Evolutionary conservation across 2,888 invertebrate species (phyloP).

Genomic region (Mythimna vitellina): DNA sequence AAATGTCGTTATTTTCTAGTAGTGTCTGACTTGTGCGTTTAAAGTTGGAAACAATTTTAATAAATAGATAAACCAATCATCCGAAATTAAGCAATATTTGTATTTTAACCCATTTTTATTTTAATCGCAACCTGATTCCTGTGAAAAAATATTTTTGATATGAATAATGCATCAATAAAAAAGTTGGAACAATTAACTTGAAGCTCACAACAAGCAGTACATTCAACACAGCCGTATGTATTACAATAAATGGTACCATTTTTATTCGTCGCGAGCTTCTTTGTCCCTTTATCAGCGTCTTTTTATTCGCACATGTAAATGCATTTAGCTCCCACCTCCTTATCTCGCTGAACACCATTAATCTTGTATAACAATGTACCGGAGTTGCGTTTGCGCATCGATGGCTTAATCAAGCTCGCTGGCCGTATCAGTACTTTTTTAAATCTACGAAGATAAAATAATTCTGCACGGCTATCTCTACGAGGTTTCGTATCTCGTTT

Average conservation of each 20-base stretch:
- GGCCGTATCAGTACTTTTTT: constrained; percentile 77
- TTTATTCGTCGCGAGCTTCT: constrained; percentile 82
- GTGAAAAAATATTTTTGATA: neutral
- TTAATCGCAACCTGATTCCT: too few species aligned
- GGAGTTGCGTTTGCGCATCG: constrained; percentile 80
- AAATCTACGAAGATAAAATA: constrained; percentile 73
- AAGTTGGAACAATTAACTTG: constrained; percentile 17
- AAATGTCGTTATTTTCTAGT: constrained; percentile 22
- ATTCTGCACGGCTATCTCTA: constrained; percentile 63
- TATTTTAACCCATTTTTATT: neutral
- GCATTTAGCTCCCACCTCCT: constrained; percentile 89
- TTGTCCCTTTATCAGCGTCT: constrained; percentile 87
- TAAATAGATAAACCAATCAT: neutral
- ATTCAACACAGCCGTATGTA: constrained; percentile 63
- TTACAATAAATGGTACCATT: constrained; percentile 73
- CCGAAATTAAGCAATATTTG: too few species aligned
- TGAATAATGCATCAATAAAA: neutral
- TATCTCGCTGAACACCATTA: constrained; percentile 88
- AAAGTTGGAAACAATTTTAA: constrained; percentile 1
- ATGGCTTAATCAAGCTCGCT: constrained; percentile 85
- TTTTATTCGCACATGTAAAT: constrained; percentile 90
- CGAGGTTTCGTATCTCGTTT: constrained; percentile 49
- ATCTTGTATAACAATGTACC: constrained; percentile 90
- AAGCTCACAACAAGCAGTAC: constrained; percentile 16
- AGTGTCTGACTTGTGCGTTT: constrained; percentile 4